Evolutionary conservation across 2,888 invertebrate species (phyloP), one percentile per base, ranked within the genome.

Genomic region (Ectobius pallidus): DNA sequence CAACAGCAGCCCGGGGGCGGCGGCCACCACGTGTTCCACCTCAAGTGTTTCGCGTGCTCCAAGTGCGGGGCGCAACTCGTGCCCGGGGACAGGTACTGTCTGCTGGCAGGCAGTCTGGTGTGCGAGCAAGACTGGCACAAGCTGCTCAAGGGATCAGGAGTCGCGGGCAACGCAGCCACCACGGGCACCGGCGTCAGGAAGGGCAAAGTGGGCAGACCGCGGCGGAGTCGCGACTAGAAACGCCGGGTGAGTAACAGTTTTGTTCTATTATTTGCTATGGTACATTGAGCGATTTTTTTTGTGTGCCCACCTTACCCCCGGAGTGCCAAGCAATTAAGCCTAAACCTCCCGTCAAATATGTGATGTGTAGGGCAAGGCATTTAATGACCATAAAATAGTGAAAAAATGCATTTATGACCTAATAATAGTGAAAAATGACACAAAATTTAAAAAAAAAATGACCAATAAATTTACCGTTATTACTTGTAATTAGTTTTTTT

Each of bases 81-180:
- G 84, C 91, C 94, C 80, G 97, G 97, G 80, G 96, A 97, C 89
- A 91, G 94, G 87, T 96, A 94, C 87, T 94, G 95, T 85, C 90
- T 96, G 88, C 87, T 96, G 79, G 92, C 94, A 81, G 96, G 96
- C 77, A 92, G 91, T 81, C 88, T 96, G 82, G 92, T 96, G 77
- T 97, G 97, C 87, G 97, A 97, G 86, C 93, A 95, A 85, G 96
- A 97, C 86, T 96, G 95, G 92, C 94, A 95, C 85, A 96, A 96
- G 86, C 87, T 96, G 82, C 90, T 94, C 84, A 94, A 94, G 85
- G 82, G 78, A 22, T 74, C 82, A 76, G 81, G 82, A 78, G 90
- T 90, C 78, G 90, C 88, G 81, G 86, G 88, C 79, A 81, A 86
- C 77, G 75, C 73, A 58, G 86, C 87, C 78, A 90, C 91, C 78